Evolutionary conservation across 2,888 invertebrate species (phyloP), one percentile per base, ranked within the genome.

Genomic region (Lydus trimaculatus): DNA sequence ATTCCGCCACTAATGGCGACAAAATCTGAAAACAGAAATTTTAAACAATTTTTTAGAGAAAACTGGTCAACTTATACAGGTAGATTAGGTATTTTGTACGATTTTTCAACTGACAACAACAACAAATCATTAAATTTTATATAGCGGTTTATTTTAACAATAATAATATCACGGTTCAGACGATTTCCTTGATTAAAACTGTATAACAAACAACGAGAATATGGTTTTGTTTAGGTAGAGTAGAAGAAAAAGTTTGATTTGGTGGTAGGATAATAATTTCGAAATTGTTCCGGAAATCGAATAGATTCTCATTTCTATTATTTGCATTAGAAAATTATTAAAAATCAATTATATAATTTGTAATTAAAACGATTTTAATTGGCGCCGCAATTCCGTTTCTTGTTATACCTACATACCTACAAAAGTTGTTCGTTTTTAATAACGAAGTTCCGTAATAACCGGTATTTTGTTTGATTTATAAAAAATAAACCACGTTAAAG

Each of bases 71-170:
- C 7, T 39, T 39, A 39, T 0, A 39, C n/a, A 15, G 39, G 39
- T 39, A n/a, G n/a, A n/a, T n/a, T n/a, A n/a, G n/a, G n/a, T 28
- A 28, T 3, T 28, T 28, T 4, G 28, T 28, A 4, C 4, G 4
- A 7, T 7, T 33, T 33, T 1, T 33, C 11, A n/a, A n/a, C 33
- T 1, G 13, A 11, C 7, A 48, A 48, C 17, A 48, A 48, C 48
- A 48, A 70, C 68, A 72, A 71, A 73, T 74, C 71, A 73, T 72
- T 72, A 63, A 64, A 75, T 72, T 65, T 15, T 28, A 71, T 36
- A 15, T 76, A 74, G 72, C 76, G 75, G 76, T 74, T 72, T 75
- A 67, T 66, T 67, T 15, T 65, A 72, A 64, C 69, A 72, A 72
- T 71, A 43, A 2, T 5, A 43, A 17, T 15, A 75, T 72, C 73